Base-by-base conservation (phyloP, 2,797 vertebrate species). In the Rhabdophis nuchalis region DNA sequence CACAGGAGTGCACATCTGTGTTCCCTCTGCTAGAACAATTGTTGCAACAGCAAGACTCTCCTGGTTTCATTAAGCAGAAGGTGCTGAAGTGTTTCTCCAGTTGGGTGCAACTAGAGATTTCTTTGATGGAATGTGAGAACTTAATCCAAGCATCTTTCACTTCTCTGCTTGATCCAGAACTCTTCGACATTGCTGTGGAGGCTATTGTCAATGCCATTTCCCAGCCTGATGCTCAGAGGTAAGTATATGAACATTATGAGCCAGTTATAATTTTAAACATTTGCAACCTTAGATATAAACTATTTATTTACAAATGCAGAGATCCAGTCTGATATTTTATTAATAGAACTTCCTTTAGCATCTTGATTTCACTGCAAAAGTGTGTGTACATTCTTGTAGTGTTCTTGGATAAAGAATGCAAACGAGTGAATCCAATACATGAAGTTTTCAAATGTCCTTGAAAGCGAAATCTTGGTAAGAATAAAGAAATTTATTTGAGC, bases 161-260 rank as follows among this genome's bases (percentile, higher is more conserved):
- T 5, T 98, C 99, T 11, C 98, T 99, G 91, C 98, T 98, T 54
- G 99, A 99, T 97, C 98, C 98, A 0, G 99, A 99, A 97, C 99
- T 99, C 95, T 99, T 99, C 0, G 99, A 99, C 97, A 98, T 98
- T 5, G 99, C 99, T 0, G 99, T 99, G 94, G 99, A 99, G 96
- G 99, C 99, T 87, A 98, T 99, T 58, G 99, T 99, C 96, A 99
- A 99, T 86, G 99, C 99, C 96, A 99, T 99, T 97, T 99, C 99
- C 1, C 99, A 99, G 95, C 99, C 99, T 0, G 99, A 99, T 96
- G 99, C 99, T 89, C 99, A 99, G 96, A 99, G 99, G 99, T 99
- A 96, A 97, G 96, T 95, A 97, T 92, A 91, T 92, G 88, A 92
- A 88, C 60, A 4, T 14, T 91, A 14, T 64, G 23, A 32, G 25